Base-by-base conservation (phyloP, 1,140 invertebrate species). In the Cherax quadricarinatus region DNA sequence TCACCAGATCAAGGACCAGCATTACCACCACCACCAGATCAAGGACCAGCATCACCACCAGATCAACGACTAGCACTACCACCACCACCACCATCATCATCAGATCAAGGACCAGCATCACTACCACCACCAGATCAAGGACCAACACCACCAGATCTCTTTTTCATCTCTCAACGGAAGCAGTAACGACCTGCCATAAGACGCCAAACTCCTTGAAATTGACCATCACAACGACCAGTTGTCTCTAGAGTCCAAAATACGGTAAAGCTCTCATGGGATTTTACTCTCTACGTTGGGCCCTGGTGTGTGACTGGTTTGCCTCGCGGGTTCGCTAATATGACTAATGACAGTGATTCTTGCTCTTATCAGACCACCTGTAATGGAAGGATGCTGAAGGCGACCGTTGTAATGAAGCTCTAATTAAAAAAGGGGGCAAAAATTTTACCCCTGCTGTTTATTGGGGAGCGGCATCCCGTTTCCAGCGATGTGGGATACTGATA, bases 321-420 rank as follows among this genome's bases (percentile, higher is more conserved):
- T 14, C 53, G 14, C 53, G 53, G 53, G 14, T 14, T 57, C 53
- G n/a, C 79, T 82, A 73, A 80, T 89, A 83, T 90, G 88, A 90
- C 88, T 90, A 90, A 90, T 90, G 88, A 90, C 66, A 6, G 30
- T 9, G 66, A 84, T 73, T 70, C 81, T 24, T 18, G 73, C 60
- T 78, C 88, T 90, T 90, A 90, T 90, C 88, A 84, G 75, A 14
- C 88, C 88, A 90, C 88, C 88, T 90, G 88, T 90, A 90, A 90
- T 90, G 88, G 88, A 90, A 78, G 60, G 60, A 81, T 21, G 80
- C 81, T 84, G 88, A 85, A 84, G 81, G 57, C 66, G 49, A 49
- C 70, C 81, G 41, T 81, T 57, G 70, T 90, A 90, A 90, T 90
- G 88, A 90, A 90, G 62, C 18, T 78, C 88, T 90, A 90, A 90